These are phyloP conservation scores for Leucophora obtusa DNA, from an alignment of 2,888 invertebrate genomes.

Conservation along the genomic window DNA sequence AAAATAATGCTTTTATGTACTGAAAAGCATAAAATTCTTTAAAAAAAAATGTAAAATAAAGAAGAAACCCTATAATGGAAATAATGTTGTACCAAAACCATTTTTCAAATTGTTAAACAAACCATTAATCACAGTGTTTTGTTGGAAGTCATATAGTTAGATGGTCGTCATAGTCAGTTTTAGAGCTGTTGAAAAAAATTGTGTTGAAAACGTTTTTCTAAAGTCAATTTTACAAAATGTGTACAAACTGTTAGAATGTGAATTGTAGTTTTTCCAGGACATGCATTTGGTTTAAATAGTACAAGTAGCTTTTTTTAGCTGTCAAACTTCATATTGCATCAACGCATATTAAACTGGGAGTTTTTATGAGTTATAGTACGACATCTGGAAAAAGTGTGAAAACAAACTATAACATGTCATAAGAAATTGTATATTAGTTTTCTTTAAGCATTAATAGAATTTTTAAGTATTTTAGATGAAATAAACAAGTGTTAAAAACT, in stretches of 20 bases:
- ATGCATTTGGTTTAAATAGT: constrained; percentile 23
- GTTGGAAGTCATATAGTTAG: neutral
- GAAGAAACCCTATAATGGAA: constrained; percentile 39
- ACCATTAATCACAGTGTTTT: constrained; percentile 64
- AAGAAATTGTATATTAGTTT: constrained; percentile 31
- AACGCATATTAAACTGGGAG: constrained; percentile 20
- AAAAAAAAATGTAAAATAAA: neutral
- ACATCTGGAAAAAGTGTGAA: constrained; percentile 43
- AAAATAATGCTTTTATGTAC: constrained; percentile 3
- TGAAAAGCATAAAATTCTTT: neutral
- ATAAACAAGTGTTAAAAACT: neutral
- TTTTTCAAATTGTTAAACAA: constrained; percentile 66
- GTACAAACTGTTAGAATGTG: constrained; percentile 41
- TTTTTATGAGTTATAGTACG: constrained; percentile 49
- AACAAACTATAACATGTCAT: constrained; percentile 25
- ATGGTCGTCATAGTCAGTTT: constrained; percentile 17
- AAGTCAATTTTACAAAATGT: constrained; percentile 49
- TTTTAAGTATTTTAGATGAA: neutral
- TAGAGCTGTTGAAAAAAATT: constrained; percentile 10
- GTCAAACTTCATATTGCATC: constrained; percentile 30
- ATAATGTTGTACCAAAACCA: constrained; percentile 63
- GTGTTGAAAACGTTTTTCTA: constrained; percentile 24
- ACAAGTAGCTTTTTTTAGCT: neutral
- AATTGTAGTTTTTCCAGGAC: neutral
- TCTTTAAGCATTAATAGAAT: constrained; percentile 23